Base-by-base conservation (phyloP, 2,888 invertebrate species). In the Marronus borbonicus region DNA sequence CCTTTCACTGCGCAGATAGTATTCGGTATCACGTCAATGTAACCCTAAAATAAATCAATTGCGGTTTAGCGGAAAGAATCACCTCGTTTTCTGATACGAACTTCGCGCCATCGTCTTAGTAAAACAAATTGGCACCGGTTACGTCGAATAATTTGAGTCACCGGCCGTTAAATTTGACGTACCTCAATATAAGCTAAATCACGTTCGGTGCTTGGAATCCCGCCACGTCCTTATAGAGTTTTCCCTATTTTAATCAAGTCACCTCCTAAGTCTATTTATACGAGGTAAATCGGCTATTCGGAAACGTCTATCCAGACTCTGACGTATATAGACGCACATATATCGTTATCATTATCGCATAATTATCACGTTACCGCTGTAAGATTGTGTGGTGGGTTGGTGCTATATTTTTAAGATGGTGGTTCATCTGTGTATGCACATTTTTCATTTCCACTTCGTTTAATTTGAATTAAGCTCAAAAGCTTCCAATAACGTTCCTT, bases 91-190 rank as follows among this genome's bases (percentile, higher is more conserved):
- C 62, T 31, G 28, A 62, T 62, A 62, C 28, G 62, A 62, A 31
- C 31, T 62, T 62, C 31, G 62, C 10, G 24, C 24, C 60, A 62
- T 28, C 24, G 10, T 62, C 60, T 10, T 28, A 62, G 62, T 62
- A 58, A 58, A 58, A 58, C 20, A 20, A 58, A 58, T 58, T 58
- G 55, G 5, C 55, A 58, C 20, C 55, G 20, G 12, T 62, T 62
- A 62, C 62, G 62, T 14, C 31, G 62, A 31, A 62, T 62, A 62
- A 62, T 31, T 62, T 62, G 62, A 62, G 31, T 62, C 31, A 62
- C 31, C 31, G 31, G 31, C 31, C 62, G 62, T 62, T 62, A 62
- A 62, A 62, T 62, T 28, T 28, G 31, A 62, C 31, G 62, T 62
- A 62, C 31, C 31, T 62, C 62, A 14, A 62, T 28, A 60, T 60